A percentile compares a stretch with the other conserved stretches of the same genome.
Evolutionary conservation across 64 coral and sea anemone species (phyloP).

Genomic region (Trachythela sp.): DNA sequence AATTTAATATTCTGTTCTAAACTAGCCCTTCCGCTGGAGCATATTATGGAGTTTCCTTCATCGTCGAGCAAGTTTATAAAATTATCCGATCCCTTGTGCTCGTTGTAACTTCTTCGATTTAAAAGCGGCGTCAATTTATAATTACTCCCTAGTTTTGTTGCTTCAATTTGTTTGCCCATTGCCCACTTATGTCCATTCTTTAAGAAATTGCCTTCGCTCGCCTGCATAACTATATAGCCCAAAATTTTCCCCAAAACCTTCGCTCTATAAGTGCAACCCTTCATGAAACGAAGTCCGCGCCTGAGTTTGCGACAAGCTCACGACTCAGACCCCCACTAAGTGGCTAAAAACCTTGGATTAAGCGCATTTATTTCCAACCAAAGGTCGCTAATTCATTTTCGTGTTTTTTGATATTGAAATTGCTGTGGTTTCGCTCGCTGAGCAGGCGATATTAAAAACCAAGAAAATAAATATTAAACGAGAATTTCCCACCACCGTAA

Average conservation of each 20-base stretch:
- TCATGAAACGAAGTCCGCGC: background rate
- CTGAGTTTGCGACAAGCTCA: too few species aligned
- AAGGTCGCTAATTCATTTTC: background rate
- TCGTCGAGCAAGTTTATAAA: background rate
- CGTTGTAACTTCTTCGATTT: slow-evolving; percentile 1
- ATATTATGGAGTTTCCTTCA: background rate
- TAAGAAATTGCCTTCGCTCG: background rate
- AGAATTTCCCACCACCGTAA: background rate
- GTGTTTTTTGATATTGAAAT: slow-evolving; percentile 6
- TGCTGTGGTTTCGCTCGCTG: background rate
- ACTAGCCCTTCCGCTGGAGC: background rate
- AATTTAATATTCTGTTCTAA: background rate
- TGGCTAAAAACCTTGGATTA: background rate
- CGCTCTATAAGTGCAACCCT: background rate
- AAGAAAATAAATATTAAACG: background rate
- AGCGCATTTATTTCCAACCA: background rate
- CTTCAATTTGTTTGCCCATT: background rate
- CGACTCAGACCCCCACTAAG: too few species aligned
- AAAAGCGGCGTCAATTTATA: background rate
- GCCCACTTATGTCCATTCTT: background rate
- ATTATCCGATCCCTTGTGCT: background rate
- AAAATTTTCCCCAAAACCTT: background rate
- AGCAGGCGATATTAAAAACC: background rate
- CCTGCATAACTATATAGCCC: background rate
- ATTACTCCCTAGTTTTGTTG: background rate